A percentile compares a stretch with the other conserved stretches of the same genome.
phyloP scores from a whole-genome alignment of 2,888 invertebrate genomes.

The Caenorhabditis panamensis region DNA sequence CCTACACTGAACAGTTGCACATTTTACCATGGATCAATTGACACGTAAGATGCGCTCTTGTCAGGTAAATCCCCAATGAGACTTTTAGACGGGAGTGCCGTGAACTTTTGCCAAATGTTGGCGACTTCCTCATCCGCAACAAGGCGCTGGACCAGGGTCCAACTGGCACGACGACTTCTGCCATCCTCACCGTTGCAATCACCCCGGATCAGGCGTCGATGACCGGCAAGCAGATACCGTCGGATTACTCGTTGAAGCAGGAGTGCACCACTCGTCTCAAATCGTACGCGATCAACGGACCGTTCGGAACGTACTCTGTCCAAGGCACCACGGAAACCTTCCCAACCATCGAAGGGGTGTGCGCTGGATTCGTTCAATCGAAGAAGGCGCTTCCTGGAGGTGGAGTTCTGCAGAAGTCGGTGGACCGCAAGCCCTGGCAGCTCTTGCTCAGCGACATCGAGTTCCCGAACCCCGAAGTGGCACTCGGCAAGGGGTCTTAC shows the following conservation, averaged over 20 bases:
- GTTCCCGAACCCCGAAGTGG: slow-evolving; percentile 8
- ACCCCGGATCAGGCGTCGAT: slow-evolving; percentile 8
- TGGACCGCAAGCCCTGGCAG: slow-evolving; percentile 28
- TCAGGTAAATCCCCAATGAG: background rate
- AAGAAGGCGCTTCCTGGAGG: slow-evolving; percentile 4
- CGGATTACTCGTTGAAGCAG: slow-evolving; percentile 15
- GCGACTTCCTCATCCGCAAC: slow-evolving; percentile 27
- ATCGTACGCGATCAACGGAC: slow-evolving; percentile 12
- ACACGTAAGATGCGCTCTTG: slow-evolving; percentile 3
- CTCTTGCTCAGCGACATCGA: slow-evolving; percentile 14
- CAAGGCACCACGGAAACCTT: slow-evolving; percentile 18
- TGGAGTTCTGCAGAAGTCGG: slow-evolving; percentile 7
- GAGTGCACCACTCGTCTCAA: slow-evolving; percentile 23
- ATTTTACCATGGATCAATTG: slow-evolving; percentile 26
- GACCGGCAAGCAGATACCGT: background rate
- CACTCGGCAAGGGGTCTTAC: slow-evolving; percentile 40
- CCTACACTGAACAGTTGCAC: background rate
- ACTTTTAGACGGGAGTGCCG: slow-evolving; percentile 28
- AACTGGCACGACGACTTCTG: background rate
- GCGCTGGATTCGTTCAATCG: background rate
- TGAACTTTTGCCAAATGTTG: slow-evolving; percentile 14
- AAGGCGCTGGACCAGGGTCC: slow-evolving; percentile 1
- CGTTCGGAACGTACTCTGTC: background rate
- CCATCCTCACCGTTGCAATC: slow-evolving; percentile 14
- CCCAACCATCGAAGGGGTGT: slow-evolving; percentile 19